Conservation (phyloP, 92 coral and sea anemone species). For the Porites evermanni region DNA sequence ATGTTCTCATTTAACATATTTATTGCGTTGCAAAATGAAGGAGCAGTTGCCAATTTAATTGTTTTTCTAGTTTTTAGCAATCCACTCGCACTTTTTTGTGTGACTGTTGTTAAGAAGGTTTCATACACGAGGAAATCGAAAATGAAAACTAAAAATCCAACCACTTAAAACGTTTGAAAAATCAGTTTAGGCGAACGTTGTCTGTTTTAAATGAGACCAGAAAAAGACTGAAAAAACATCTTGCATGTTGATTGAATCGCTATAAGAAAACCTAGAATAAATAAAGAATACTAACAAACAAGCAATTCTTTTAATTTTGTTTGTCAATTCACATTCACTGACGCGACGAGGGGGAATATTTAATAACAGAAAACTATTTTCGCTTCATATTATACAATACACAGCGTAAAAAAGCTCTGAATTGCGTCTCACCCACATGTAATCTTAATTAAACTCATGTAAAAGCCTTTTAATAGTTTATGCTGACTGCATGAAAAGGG, state of each 20-base stretch:
- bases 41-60: neutral
- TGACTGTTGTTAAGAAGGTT: too few relatives aligned
- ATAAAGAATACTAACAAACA: neutral
- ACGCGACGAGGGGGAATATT: neutral
- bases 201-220: neutral
- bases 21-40: slow-evolving; percentile 13
- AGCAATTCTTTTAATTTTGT: neutral
- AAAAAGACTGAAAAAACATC: neutral
- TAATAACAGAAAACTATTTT: neutral
- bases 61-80: too few relatives aligned
- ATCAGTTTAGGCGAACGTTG: neutral
- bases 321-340: neutral
- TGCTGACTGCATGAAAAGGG: neutral
- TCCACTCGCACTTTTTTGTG: too few relatives aligned
- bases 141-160: neutral
- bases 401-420: neutral
- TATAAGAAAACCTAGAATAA: neutral
- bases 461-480: neutral
- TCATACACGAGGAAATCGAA: neutral
- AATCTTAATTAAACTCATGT: slow-evolving; percentile 4
- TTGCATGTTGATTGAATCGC: too few relatives aligned
- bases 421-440: neutral
- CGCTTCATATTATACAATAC: neutral
- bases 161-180: slow-evolving; percentile 2
- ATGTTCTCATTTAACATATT: slow-evolving; percentile 12